phyloP scores from a whole-genome alignment of 2,797 vertebrate species.

The Falco columbarius region DNA sequence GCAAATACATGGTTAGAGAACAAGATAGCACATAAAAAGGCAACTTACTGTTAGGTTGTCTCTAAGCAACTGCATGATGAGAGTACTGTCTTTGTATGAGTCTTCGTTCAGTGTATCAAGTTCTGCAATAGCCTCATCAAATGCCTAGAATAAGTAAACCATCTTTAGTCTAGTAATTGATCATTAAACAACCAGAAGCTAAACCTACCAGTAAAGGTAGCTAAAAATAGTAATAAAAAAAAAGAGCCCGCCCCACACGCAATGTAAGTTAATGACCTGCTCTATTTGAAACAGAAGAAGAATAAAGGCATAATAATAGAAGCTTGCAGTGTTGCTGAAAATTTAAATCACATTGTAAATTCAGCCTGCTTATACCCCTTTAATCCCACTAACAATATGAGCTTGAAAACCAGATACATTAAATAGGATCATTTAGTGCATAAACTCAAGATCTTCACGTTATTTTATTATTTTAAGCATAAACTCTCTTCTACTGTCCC shows the following conservation, averaged over 20 bases:
- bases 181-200: background rate
- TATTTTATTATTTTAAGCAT: background rate
- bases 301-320: background rate
- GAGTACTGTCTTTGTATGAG: slow-evolving; percentile 99
- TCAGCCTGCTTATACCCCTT: background rate
- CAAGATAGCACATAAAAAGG: background rate
- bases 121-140: slow-evolving; percentile 94
- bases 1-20: background rate
- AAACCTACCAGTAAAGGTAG: background rate
- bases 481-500: background rate
- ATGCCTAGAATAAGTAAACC: slow-evolving; percentile 83
- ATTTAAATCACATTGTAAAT: background rate
- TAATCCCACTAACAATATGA: background rate
- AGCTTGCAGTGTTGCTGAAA: background rate
- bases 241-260: no score
- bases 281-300: background rate
- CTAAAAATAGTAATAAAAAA: background rate
- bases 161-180: slow-evolving; percentile 1
- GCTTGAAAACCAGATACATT: background rate
- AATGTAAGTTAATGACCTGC: background rate
- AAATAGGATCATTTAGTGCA: background rate
- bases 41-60: slow-evolving; percentile 98
- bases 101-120: slow-evolving; percentile 92
- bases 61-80: slow-evolving; percentile 99
- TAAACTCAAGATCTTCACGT: background rate